A percentile compares a stretch with the other conserved stretches of the same genome.
Evolutionary conservation across 2,888 invertebrate genomes (phyloP).

Genomic region (Drosophila lutescens): DNA sequence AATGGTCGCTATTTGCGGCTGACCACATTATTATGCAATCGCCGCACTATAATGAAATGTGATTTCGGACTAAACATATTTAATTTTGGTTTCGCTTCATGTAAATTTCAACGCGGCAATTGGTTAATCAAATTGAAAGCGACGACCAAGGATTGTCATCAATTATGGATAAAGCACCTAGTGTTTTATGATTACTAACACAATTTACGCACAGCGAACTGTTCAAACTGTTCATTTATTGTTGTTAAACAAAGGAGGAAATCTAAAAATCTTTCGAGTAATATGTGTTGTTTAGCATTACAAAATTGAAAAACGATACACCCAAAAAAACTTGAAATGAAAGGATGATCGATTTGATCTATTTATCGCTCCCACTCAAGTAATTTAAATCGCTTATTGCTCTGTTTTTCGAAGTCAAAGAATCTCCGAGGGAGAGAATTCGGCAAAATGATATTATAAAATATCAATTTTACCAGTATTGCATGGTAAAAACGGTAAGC

Average conservation of each 20-base stretch:
- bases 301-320: too few species aligned
- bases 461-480: too few species aligned
- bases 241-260: not conserved
- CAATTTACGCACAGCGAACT: not conserved
- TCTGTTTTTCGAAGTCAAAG: too few species aligned
- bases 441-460: too few species aligned
- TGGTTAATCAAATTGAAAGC: constrained; percentile 36
- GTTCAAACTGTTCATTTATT: too few species aligned
- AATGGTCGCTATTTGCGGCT: constrained; percentile 30
- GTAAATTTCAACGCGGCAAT: constrained; percentile 31
- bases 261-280: not conserved
- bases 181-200: constrained; percentile 3
- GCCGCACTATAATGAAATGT: constrained; percentile 26
- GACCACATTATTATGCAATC: constrained; percentile 30
- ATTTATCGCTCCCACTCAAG: too few species aligned
- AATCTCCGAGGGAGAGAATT: too few species aligned
- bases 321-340: too few species aligned
- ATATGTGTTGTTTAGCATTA: too few species aligned
- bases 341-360: too few species aligned
- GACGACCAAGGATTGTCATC: constrained; percentile 10
- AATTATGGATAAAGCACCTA: constrained; percentile 10
- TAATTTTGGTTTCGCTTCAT: constrained; percentile 27
- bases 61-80: constrained; percentile 39
- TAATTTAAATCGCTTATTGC: too few species aligned
- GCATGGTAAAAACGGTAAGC: too few species aligned